Evolutionary conservation across 2,888 invertebrate species (phyloP), one percentile per base, ranked within the genome.

Genomic region (Noctuana brunneofusca): DNA sequence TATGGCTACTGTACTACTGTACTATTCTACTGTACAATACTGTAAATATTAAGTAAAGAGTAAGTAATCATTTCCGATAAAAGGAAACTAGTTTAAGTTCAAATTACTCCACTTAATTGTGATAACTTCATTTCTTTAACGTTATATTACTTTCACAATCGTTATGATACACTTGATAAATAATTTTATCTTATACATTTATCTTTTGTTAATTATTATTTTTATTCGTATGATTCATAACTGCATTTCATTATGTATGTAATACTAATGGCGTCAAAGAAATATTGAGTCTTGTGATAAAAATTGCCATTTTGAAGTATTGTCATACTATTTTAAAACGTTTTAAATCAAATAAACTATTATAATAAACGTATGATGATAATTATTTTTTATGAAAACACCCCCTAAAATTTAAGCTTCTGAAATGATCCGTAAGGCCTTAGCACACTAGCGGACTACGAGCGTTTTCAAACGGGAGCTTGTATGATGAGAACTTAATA

Each of bases 301-400:
- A 77, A 75, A 69, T 12, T 76, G 78, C 88, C 88, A 88, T 88
- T 83, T 81, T 78, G 72, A 74, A 87, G 81, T 86, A 85, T 86
- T 87, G 70, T 77, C 69, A 67, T 66, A 69, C 67, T 71, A 68
- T 73, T 66, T 68, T 52, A 65, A 57, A 22, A 57, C 66, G 65
- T 73, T 69, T 72, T 75, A n/a, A 30, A 52, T 12, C 22, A 46
- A 71, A 70, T 72, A 75, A 73, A 75, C 67, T 65, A 54, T 66
- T 63, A 65, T 65, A 64, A 59, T 50, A 63, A 57, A 50, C n/a
- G 16, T 46, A 22, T 60, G 48, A n/a, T n/a, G 32, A n/a, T n/a
- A n/a, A n/a, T n/a, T n/a, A n/a, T n/a, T 55, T 64, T 70, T 71
- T 67, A 72, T 65, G 9, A 41, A 14, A 41, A 14, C 5, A n/a